Evolutionary conservation across 2,797 vertebrate species (phyloP), one percentile per base, ranked within the genome.

Genomic region (Ctenochaetus hawaiiensis): DNA sequence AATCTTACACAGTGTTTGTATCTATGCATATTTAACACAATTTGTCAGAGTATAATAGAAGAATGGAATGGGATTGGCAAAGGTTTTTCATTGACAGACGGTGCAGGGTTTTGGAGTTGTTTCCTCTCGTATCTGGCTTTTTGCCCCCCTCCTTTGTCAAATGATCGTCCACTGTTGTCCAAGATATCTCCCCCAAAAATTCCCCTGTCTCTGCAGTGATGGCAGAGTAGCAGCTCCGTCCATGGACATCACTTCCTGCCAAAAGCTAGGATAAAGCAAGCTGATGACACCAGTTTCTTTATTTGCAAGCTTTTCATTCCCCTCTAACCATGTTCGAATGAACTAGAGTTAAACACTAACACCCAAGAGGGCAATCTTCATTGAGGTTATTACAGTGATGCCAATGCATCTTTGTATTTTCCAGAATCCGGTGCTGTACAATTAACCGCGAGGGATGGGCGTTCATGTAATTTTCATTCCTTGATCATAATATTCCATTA

Each of bases 11-110:
- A 34, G 23, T 13, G 5, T 52, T 52, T 68, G 23, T 41, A 12
- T 52, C 34, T 9, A 6, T 48, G 47, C 23, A n/a, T 44, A 39
- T 72, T 80, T 63, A 52, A 65, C 26, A n/a, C 62, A 30, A 74
- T 77, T 70, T 59, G 12, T 81, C 61, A 45, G 23, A 61, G 44
- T 30, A 80, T 54, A 75, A 75, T 44, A 53, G 67, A 45, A 51
- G 17, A 67, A 74, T 65, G 45, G 13, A 41, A 47, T 48, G 14
- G 53, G 30, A 45, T 72, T 71, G 60, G 77, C 71, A 58, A 11
- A 30, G 58, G 13, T 16, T 56, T 73, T 78, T 26, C 17, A 77
- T 59, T 41, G 52, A 65, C 72, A 81, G 73, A 77, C 17, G 59
- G 71, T 59, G 52, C 48, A 52, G 45, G 47, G 44, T 16, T 69